phyloP scores from a whole-genome alignment of 2,888 invertebrate genomes.

The Parasteatoda lunata region DNA sequence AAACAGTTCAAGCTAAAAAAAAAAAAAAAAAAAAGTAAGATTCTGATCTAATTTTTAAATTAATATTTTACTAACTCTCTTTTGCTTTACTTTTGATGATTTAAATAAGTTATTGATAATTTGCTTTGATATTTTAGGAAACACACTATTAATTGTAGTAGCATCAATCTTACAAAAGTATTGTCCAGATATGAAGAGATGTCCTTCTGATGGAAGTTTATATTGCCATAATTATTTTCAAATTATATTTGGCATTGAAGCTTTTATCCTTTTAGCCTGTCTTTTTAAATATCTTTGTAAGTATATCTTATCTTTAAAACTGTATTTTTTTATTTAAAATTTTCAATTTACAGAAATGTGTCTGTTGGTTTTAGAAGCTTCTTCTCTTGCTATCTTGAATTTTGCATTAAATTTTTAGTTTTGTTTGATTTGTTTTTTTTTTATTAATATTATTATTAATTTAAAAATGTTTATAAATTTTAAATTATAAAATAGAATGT shows the following conservation, averaged over 20 bases:
- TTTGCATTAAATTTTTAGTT: too few species aligned
- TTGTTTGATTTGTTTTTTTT: too few species aligned
- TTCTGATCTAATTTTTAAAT: not conserved
- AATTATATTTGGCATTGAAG: conserved; percentile 46
- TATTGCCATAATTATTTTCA: conserved; percentile 53
- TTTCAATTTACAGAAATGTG: too few species aligned
- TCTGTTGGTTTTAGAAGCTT: too few species aligned
- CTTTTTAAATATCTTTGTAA: conserved; percentile 50
- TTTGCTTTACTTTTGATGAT: not conserved
- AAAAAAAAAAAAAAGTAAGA: too few species aligned
- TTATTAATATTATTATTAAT: too few species aligned
- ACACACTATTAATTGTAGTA: conserved; percentile 26
- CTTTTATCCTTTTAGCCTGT: conserved; percentile 29
- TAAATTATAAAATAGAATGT: too few species aligned
- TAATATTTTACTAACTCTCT: not conserved
- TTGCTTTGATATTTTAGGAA: conserved; percentile 35
- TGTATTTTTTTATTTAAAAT: not conserved
- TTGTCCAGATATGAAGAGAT: conserved; percentile 28
- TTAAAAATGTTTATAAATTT: too few species aligned
- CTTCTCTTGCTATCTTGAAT: too few species aligned
- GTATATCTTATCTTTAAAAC: not conserved
- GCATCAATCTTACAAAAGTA: conserved; percentile 36
- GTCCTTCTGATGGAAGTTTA: conserved; percentile 3
- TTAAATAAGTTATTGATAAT: not conserved
- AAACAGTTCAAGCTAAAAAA: too few species aligned